Evolutionary conservation across 2,113 vertebrate species (phyloP), one percentile per base, ranked within the genome.

Genomic region (Elephantulus edwardii): DNA sequence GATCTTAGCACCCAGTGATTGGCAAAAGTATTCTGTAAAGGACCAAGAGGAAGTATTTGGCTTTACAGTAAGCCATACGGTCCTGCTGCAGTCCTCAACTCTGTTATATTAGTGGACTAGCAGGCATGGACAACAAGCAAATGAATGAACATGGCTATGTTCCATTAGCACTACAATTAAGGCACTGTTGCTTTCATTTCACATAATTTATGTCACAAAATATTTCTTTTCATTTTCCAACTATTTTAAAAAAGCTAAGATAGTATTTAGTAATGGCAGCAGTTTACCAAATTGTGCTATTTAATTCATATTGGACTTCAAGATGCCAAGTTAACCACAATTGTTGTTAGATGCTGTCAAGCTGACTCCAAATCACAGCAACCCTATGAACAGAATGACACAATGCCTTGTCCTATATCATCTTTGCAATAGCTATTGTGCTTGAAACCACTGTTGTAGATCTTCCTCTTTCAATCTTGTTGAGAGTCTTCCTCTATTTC

Each of bases 171-270:
- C 16, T 26, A 83, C 33, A 77, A 35, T 58, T 78, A 50, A 38
- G 30, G n/a, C 46, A 86, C 28, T 80, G 28, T 86, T 64, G 79
- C 85, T 13, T 76, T 76, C 58, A 81, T 50, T 74, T 88, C 48
- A 90, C 10, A 30, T 28, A 81, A 86, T 84, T 92, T 95, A 93
- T 68, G 86, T 88, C 75, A 85, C 58, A 85, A 66, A 77, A 86
- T 82, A 81, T 7, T 84, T n/a, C 40, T 91, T 35, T 35, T 83
- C 68, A 88, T 82, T 79, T 86, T 71, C 6, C 60, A 76, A 71
- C 54, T 38, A 83, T 77, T 78, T 78, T 8, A 71, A 80, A 91
- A 84, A 46, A 28, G 33, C 42, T n/a, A 75, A 81, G 84, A 52
- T 5, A 52, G 22, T 70, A 58, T 54, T 16, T 60, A n/a, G 58